Evolutionary conservation across 2,113 vertebrate genomes (phyloP).

Genomic region (Hyperopisus bebe): DNA sequence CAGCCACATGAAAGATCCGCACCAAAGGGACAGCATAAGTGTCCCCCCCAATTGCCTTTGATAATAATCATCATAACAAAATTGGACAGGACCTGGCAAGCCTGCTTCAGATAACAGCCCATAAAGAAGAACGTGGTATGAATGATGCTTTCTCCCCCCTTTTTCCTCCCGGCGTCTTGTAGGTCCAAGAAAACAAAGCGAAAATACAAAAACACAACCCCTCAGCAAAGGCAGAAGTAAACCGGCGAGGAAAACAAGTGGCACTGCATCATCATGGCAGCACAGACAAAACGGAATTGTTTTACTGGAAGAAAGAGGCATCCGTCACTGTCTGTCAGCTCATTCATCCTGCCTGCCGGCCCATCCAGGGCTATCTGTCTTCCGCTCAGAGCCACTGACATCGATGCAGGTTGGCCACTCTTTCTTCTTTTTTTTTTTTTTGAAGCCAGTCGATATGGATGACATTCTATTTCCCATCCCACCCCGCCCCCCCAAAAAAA

Average conservation of each 20-base stretch:
- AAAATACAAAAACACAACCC: slow-evolving; percentile 32
- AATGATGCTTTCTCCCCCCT: slow-evolving; percentile 27
- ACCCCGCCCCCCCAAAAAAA: slow-evolving; percentile 35
- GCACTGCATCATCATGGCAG: slow-evolving; percentile 99
- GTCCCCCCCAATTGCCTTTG: not conserved
- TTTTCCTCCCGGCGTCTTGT: slow-evolving; percentile 48
- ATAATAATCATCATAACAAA: slow-evolving; percentile 22
- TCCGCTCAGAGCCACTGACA: slow-evolving; percentile 82
- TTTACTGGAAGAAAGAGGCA: slow-evolving; percentile 83
- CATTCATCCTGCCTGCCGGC: slow-evolving; percentile 90
- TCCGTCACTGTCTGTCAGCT: slow-evolving; percentile 91
- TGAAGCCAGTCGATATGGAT: slow-evolving; percentile 31
- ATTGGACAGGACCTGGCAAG: slow-evolving; percentile 17
- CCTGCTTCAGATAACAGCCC: slow-evolving; percentile 14
- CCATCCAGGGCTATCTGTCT: slow-evolving; percentile 86
- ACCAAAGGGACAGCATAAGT: not conserved
- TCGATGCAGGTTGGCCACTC: slow-evolving; percentile 57
- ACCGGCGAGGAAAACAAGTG: slow-evolving; percentile 69
- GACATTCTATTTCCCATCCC: slow-evolving; percentile 42
- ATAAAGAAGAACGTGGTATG: not conserved
- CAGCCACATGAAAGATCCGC: slow-evolving; percentile 25
- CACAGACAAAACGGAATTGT: slow-evolving; percentile 87
- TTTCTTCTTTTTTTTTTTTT: not conserved
- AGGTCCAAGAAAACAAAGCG: slow-evolving; percentile 50
- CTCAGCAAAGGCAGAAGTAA: slow-evolving; percentile 42